Evolutionary conservation across 2,113 vertebrate genomes (phyloP).

Genomic region (Nothocercus nigrocapillus): DNA sequence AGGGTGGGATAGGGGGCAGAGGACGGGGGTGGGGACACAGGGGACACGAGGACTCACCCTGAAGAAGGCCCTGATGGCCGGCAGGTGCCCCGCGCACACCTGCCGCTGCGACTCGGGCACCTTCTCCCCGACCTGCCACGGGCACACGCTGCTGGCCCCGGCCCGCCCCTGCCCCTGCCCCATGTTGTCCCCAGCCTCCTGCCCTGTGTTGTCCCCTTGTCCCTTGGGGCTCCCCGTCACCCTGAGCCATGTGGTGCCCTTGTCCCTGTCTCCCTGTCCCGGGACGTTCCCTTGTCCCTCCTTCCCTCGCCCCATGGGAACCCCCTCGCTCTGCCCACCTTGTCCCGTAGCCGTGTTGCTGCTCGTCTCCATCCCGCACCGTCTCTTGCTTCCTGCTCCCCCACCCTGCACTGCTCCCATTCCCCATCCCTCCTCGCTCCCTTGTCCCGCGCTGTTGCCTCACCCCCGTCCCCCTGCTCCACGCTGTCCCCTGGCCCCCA

Average conservation of each 20-base stretch:
- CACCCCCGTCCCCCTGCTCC: background rate
- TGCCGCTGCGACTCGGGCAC: constrained; percentile 77
- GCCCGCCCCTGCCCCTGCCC: background rate
- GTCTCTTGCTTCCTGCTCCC: no score
- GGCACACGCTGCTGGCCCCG: background rate
- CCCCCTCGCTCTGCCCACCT: background rate
- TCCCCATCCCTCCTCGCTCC: no score
- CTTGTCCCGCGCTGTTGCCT: background rate
- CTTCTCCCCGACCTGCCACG: constrained; percentile 80
- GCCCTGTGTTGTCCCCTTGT: background rate
- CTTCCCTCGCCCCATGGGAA: background rate
- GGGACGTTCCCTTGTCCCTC: background rate
- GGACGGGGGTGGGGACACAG: background rate
- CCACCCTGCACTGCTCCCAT: no score
- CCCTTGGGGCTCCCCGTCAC: background rate
- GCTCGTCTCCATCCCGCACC: no score
- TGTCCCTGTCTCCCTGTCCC: background rate
- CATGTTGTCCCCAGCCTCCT: background rate
- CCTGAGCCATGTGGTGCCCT: background rate
- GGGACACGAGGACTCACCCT: constrained; percentile 73
- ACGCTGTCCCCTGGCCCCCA: background rate
- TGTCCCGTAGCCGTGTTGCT: background rate
- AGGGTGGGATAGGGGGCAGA: constrained; percentile 29
- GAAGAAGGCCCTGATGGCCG: constrained; percentile 83
- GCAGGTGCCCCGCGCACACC: constrained; percentile 80